Evolutionary conservation across 2,113 vertebrate genomes (phyloP).

Genomic region (Todiramphus chloris): DNA sequence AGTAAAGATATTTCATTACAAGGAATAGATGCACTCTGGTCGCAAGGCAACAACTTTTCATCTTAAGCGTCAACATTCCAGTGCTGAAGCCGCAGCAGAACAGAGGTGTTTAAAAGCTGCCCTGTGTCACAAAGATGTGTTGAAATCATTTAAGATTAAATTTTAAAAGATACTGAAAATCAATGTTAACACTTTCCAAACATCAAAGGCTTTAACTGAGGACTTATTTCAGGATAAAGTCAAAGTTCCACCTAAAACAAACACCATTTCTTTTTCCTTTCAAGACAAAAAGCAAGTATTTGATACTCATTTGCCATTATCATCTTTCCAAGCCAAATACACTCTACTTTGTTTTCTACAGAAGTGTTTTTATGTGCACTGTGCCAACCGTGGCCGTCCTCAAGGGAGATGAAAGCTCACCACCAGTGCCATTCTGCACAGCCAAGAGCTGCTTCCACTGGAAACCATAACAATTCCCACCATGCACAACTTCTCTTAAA

Average conservation of each 20-base stretch:
- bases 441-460: background rate
- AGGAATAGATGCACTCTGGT: background rate
- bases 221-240: background rate
- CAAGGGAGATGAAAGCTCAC: background rate
- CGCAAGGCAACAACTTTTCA: background rate
- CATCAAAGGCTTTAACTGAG: background rate
- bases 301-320: background rate
- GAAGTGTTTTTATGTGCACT: background rate
- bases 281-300: background rate
- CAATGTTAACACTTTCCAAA: background rate
- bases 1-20: background rate
- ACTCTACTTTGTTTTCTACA: background rate
- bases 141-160: background rate
- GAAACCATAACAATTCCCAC: background rate
- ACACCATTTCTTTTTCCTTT: background rate
- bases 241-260: background rate
- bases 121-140: background rate
- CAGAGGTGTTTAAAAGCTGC: background rate
- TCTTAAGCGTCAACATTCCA: background rate
- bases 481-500: background rate
- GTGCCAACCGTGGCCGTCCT: background rate
- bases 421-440: background rate
- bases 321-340: background rate
- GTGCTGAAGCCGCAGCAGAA: background rate
- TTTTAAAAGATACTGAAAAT: background rate